Evolutionary conservation across 2,797 vertebrate genomes (phyloP), one percentile per base, ranked within the genome.

Genomic region (Argya squamiceps): DNA sequence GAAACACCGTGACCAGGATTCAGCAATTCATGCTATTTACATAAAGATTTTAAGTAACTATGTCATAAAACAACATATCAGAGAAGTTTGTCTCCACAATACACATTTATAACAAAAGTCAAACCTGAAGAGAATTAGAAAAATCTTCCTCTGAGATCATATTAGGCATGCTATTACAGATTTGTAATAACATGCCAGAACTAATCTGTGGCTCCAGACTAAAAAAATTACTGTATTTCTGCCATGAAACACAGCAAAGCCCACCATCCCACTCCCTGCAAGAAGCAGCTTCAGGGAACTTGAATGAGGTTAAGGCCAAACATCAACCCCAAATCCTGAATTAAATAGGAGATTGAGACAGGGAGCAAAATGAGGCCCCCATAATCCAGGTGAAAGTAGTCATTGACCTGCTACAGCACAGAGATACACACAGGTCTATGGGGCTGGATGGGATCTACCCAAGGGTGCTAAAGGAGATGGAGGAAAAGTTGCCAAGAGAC

Each of bases 341-440:
- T n/a, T 71, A 34, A 64, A 37, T 8, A 12, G 49, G 7, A 71
- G 22, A 44, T 4, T 39, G n/a, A 70, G 44, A 36, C 15, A 71
- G 17, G 24, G 58, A 64, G n/a, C n/a, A 89, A 52, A 77, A 34
- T 30, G 58, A 32, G 26, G 37, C 6, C 44, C 24, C n/a, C 29
- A 70, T 13, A 76, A 70, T 13, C n/a, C 37, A 41, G 21, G 18
- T 34, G 39, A 15, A 59, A 52, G 32, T 17, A 10, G 21, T 16
- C 44, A 78, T 26, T 11, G 8, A 34, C n/a, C 34, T 71, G 10
- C 50, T 58, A 16, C 9, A 59, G 50, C 44, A 58, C 14, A 10
- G 0, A 43, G 14, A 44, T 24, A 30, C 36, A 55, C 20, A 30
- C 10, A 77, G 0, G 3, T 23, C 64, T 26, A 2, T 19, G 7